Evolutionary conservation across 2,797 vertebrate species (phyloP).

Genomic region (Rhynchotus rufescens): DNA sequence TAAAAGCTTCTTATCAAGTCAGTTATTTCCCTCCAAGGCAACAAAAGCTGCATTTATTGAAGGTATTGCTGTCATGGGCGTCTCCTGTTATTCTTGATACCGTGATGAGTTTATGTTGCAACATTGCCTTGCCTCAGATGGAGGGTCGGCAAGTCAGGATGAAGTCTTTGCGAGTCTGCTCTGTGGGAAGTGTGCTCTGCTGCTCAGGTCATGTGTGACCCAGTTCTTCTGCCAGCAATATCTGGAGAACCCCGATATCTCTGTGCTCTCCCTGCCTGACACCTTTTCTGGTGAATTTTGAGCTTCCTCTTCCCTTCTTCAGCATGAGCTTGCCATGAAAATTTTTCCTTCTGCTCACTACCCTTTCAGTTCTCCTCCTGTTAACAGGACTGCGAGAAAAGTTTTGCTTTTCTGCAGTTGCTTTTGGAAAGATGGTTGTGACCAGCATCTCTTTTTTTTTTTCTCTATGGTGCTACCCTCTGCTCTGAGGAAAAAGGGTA

Average conservation of each 20-base stretch:
- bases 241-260: background rate
- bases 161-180: background rate
- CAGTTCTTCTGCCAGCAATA: background rate
- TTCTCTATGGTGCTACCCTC: background rate
- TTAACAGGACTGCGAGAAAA: background rate
- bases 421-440: background rate
- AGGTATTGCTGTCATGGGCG: background rate
- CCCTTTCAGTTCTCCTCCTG: background rate
- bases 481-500: constrained; percentile 8
- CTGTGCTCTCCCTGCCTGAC: background rate
- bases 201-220: background rate
- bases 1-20: background rate
- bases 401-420: background rate
- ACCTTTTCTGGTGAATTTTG: background rate
- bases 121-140: background rate
- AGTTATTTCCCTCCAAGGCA: constrained; percentile 20
- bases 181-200: background rate
- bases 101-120: background rate
- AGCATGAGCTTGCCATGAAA: background rate
- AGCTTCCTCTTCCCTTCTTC: background rate
- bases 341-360: background rate
- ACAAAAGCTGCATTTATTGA: background rate
- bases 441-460: background rate
- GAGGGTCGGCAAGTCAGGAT: background rate
- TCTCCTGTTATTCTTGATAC: background rate